These are phyloP conservation scores for Sebastes minor DNA, from an alignment of 2,797 vertebrate genomes.

Conservation along the genomic window DNA sequence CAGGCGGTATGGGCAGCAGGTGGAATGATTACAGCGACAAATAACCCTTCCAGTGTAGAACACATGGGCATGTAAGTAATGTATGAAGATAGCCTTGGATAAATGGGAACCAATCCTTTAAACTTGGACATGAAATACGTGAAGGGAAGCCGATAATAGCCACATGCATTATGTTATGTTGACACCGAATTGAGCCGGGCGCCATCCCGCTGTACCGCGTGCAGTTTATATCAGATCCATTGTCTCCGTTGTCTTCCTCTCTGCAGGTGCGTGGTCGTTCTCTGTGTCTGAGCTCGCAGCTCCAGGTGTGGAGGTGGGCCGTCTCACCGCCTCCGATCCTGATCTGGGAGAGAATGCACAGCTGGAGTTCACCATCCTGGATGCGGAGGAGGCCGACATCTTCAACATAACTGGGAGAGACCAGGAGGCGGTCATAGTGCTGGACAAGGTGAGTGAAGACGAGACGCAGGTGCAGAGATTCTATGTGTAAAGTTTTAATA, in stretches of 20 bases:
- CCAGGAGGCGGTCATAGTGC: slow-evolving; percentile 85
- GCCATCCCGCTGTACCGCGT: background rate
- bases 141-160: background rate
- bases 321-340: slow-evolving; percentile 87
- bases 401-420: slow-evolving; percentile 87
- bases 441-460: slow-evolving; percentile 77
- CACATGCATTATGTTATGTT: background rate
- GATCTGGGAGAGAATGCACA: slow-evolving; percentile 89
- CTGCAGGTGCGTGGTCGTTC: slow-evolving; percentile 89
- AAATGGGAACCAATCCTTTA: background rate
- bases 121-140: background rate
- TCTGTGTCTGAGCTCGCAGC: slow-evolving; percentile 89
- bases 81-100: background rate
- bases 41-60: background rate
- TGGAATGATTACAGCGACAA: background rate
- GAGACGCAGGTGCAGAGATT: too few relatives aligned
- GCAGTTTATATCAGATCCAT: background rate
- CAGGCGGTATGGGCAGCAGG: background rate
- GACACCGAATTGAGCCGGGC: background rate
- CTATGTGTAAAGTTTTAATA: too few relatives aligned
- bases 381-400: slow-evolving; percentile 82
- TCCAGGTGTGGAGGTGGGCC: slow-evolving; percentile 89
- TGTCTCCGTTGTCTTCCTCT: slow-evolving; percentile 4
- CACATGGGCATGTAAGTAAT: background rate
- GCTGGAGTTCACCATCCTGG: slow-evolving; percentile 88